Evolutionary conservation across 2,888 invertebrate species (phyloP), one percentile per base, ranked within the genome.

Genomic region (Aricia artaxerxes): DNA sequence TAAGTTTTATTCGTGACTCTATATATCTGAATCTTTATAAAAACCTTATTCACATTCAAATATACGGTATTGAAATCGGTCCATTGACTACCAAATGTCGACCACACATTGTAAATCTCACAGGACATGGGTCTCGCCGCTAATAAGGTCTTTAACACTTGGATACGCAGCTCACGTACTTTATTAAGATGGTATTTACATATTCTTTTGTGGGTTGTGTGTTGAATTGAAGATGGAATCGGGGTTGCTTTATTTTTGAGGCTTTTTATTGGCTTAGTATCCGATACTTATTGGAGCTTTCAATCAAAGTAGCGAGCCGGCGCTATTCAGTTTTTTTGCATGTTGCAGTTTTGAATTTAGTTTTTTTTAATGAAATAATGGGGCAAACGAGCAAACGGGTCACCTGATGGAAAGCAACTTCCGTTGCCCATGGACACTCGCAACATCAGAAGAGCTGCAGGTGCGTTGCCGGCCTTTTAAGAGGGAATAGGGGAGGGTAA

Each of bases 71-170:
- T 85, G 87, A 88, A 88, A 88, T 87, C 86, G 85, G 82, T 87
- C 90, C 88, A 89, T 90, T 90, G 90, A 91, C 87, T 90, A 88
- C 87, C 89, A 90, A 91, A 92, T 90, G 84, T 83, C 82, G 88
- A 85, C 87, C 87, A 87, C 88, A 88, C 88, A 87, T 88, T 87
- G 69, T 69, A 69, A 69, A 69, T 69, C 64, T 64, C 13, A 35
- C 35, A 69, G 35, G 69, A 69, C 69, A 69, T 35, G 69, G 35
- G 13, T 85, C 84, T 84, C 87, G 84, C 86, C 85, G 83, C 87
- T 89, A 90, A 90, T 91, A 90, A 89, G 89, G 86, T 85, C 85
- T 86, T 85, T 87, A 88, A 88, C 87, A 88, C 87, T 53, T 76
- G 35, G 31, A 53, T 53, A 76, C 53, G 53, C 76, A 31, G 35